Conservation (phyloP, 2,888 invertebrate species). For the Agrotis ipsilon region DNA sequence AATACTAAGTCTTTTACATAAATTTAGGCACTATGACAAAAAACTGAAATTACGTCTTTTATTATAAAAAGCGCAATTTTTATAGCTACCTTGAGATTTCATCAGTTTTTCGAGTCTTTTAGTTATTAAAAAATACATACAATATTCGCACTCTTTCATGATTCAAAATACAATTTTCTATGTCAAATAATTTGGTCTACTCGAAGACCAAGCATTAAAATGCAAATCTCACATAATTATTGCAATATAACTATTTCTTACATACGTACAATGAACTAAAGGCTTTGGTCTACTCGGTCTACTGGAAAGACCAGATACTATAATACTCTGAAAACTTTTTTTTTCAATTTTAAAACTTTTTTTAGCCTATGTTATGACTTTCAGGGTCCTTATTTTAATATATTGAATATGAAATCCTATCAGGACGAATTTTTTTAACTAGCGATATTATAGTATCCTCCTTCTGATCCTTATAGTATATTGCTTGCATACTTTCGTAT, state of each 20-base stretch:
- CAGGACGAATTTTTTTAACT: neutral
- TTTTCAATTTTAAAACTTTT: neutral
- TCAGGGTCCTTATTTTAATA: neutral
- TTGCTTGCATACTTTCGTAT: no score
- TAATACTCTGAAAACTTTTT: constrained; percentile 5
- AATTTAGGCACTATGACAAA: neutral
- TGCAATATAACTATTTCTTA: constrained; percentile 14
- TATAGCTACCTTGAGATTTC: constrained; percentile 36
- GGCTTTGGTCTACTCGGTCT: constrained; percentile 55
- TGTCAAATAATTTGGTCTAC: constrained; percentile 39
- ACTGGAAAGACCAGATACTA: constrained; percentile 42
- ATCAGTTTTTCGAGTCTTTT: constrained; percentile 11
- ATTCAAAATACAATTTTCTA: constrained; percentile 23
- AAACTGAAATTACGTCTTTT: neutral
- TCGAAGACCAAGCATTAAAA: constrained; percentile 43
- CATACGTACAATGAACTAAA: constrained; percentile 19
- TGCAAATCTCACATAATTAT: constrained; percentile 31
- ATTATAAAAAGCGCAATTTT: neutral
- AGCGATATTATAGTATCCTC: neutral
- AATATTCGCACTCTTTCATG: constrained; percentile 19
- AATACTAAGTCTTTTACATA: neutral
- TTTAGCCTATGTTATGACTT: neutral
- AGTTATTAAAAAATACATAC: constrained; percentile 9
- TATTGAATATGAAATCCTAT: neutral
- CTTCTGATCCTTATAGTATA: neutral